Percentiles rank a stretch among this genome's conserved stretches.
These are phyloP conservation scores for Miltochrista miniata DNA, from an alignment of 2,888 invertebrate genomes.

Conservation along the genomic window DNA sequence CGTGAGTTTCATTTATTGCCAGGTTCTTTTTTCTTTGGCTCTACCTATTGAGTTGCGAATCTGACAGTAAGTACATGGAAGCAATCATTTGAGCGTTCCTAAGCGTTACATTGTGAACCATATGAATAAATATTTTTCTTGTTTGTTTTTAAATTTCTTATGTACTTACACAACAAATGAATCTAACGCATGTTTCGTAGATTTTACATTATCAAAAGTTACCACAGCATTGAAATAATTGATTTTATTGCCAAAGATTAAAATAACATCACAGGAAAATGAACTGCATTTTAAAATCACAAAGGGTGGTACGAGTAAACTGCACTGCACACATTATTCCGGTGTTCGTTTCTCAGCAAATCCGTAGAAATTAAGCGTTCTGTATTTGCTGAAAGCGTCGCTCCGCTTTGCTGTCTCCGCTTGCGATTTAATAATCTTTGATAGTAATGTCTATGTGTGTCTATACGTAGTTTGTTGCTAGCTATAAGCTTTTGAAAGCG, in stretches of 20 bases:
- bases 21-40: too few relatives aligned
- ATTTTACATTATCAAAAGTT: too few relatives aligned
- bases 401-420: slow-evolving; percentile 9
- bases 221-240: neutral
- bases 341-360: slow-evolving; percentile 42
- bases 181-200: too few relatives aligned
- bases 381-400: slow-evolving; percentile 35
- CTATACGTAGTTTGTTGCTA: slow-evolving; percentile 2
- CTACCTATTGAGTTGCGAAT: too few relatives aligned
- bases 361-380: slow-evolving; percentile 50
- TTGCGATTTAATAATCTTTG: slow-evolving; percentile 31
- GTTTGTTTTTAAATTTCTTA: too few relatives aligned
- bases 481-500: neutral
- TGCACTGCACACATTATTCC: slow-evolving; percentile 36
- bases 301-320: slow-evolving; percentile 9
- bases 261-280: neutral
- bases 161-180: too few relatives aligned
- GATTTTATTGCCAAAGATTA: neutral
- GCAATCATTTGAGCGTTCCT: too few relatives aligned
- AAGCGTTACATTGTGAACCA: too few relatives aligned
- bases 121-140: too few relatives aligned
- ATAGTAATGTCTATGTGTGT: slow-evolving; percentile 6
- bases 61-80: too few relatives aligned
- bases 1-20: too few relatives aligned
- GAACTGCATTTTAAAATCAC: neutral